Evolutionary conservation across 2,888 invertebrate species (phyloP).

Genomic region (Sphaerolaimus hirsutus): DNA sequence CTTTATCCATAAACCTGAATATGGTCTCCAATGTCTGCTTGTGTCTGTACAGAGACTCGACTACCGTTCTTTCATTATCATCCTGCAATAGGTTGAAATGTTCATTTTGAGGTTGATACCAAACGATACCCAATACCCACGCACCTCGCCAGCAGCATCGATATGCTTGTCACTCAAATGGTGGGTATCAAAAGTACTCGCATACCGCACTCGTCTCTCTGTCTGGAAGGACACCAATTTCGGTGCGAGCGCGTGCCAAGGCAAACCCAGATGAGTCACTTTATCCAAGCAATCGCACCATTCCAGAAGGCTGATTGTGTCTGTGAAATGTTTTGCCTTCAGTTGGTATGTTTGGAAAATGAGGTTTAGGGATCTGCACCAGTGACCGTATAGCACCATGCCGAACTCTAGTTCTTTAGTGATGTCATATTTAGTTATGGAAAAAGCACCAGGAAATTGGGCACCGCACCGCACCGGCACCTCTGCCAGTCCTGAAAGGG

Average conservation of each 20-base stretch:
- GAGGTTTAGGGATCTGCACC: too few species aligned
- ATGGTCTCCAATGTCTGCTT: slow-evolving; percentile 68
- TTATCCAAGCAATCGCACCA: slow-evolving; percentile 63
- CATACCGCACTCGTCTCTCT: slow-evolving; percentile 40
- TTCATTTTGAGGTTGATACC: background rate
- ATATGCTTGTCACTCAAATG: slow-evolving; percentile 9
- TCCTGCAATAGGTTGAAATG: slow-evolving; percentile 34
- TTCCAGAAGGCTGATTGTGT: slow-evolving; percentile 47
- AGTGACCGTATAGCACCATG: too few species aligned
- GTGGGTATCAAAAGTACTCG: slow-evolving; percentile 30
- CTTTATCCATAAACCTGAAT: slow-evolving; percentile 73
- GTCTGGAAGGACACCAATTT: slow-evolving; percentile 42
- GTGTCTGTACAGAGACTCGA: slow-evolving; percentile 67
- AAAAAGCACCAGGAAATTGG: too few species aligned
- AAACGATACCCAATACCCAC: background rate
- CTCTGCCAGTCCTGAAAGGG: too few species aligned
- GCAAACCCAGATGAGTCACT: slow-evolving; percentile 52
- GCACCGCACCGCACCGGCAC: too few species aligned
- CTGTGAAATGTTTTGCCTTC: too few species aligned
- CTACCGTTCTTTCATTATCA: slow-evolving; percentile 41
- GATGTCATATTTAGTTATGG: too few species aligned
- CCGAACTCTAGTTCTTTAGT: too few species aligned
- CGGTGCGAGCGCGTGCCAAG: slow-evolving; percentile 51
- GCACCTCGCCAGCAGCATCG: background rate
- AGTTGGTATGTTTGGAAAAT: too few species aligned